Base-by-base conservation (phyloP, 1,140 invertebrate species). In the Harpegnathos saltator region DNA sequence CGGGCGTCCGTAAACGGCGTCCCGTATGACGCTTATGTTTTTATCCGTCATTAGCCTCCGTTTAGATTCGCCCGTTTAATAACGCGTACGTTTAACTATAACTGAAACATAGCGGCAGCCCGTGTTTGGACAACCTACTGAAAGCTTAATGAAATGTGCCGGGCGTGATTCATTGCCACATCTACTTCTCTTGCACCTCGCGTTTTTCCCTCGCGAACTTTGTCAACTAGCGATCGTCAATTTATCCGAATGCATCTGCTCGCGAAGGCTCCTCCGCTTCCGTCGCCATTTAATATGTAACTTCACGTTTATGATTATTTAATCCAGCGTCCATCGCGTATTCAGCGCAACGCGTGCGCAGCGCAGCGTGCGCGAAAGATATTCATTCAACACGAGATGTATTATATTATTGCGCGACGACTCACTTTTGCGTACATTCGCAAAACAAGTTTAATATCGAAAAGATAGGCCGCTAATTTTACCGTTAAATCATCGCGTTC, bases 401-500 rank as follows among this genome's bases (percentile, higher is more conserved):
- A 78, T 68, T 80, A 17, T 80, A 78, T 68, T 80, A 17, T 26
- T 48, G 19, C 9, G 54, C 14, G 3, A n/a, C 50, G 11, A 17
- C 14, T 11, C 14, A 52, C 33, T 3, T 69, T 78, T 7, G n/a
- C 19, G 4, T 56, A 22, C 69, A 58, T 58, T 1, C 29, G n/a
- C 44, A 69, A 69, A 59, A 58, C 58, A 58, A 52, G 3, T 59
- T 69, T 29, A 59, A 29, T 69, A 68, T 69, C 63, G 38, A 69
- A 69, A 33, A 71, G 75, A 44, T 69, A 11, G 33, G n/a, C 7
- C 9, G 26, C 44, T 75, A 80, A 80, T 71, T 59, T 22, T 58
- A 80, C 59, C 17, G 48, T 77, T 78, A 58, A 69, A 59, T 80
- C 3, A 56, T 44, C 38, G 38, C 4, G 38, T 9, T 69, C 29